Percentiles rank a stretch among this genome's conserved stretches.
Conservation (phyloP, 2,797 vertebrate species). For the Tympanoctomys barrerae region DNA sequence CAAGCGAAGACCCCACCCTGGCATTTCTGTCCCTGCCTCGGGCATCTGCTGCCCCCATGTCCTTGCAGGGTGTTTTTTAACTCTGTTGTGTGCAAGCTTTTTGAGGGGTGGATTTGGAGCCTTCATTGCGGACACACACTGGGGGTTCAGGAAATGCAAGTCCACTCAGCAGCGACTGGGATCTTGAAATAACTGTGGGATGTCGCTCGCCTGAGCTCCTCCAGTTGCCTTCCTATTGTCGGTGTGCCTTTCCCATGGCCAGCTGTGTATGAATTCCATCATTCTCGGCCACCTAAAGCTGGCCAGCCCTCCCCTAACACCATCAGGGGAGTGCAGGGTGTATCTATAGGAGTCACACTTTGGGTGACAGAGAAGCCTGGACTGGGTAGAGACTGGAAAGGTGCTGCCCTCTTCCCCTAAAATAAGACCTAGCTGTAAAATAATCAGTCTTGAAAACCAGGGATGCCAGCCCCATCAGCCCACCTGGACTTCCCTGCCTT, state of each 20-base stretch:
- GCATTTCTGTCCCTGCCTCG: accelerated
- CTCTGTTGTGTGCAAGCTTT: not conserved
- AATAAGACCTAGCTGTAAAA: not conserved
- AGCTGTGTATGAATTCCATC: not conserved
- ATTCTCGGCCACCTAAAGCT: not conserved
- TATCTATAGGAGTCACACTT: not conserved
- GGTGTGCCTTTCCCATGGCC: not conserved
- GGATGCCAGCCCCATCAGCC: not conserved
- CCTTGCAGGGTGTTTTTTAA: not conserved
- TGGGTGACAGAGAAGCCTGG: not conserved
- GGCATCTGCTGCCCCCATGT: too few relatives aligned
- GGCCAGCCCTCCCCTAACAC: not conserved
- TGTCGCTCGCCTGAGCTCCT: not conserved
- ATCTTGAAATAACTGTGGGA: too few relatives aligned
- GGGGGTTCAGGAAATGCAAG: not conserved
- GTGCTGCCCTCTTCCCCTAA: not conserved
- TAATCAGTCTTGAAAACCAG: not conserved
- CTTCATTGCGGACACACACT: not conserved
- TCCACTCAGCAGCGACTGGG: not conserved
- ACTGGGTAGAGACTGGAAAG: not conserved
- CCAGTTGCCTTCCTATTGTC: not conserved
- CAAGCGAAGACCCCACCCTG: not conserved
- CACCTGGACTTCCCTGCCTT: not conserved
- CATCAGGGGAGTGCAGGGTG: not conserved
- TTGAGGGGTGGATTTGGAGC: not conserved